Base-by-base conservation (phyloP, 2,113 vertebrate genomes). In the Narcine bancroftii region DNA sequence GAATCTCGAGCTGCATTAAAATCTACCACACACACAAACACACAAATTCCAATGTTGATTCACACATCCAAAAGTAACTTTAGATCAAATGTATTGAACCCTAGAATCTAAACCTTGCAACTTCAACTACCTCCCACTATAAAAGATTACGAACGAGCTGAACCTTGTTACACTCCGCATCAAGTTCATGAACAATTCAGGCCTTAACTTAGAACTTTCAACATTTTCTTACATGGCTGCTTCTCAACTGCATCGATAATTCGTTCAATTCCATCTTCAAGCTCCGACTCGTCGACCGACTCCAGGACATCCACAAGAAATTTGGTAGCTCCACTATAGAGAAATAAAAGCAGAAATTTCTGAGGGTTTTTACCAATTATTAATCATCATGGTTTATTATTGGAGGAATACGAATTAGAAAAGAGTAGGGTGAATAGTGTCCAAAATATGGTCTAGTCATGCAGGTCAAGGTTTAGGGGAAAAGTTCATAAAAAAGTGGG, bases 221-320 rank as follows among this genome's bases (percentile, higher is more conserved):
- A 24, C 1, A 24, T 45, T 94, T 93, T 96, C 97, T 96, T 93
- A 99, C 98, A 94, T 17, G 97, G 97, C 56, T 99, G 98, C 79
- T 99, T 99, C 93, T 99, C 98, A 92, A 99, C 95, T 0, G 97
- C 96, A 93, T 99, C 98, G 9, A 99, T 96, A 92, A 99, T 96
- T 93, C 94, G 96, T 94, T 98, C 98, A 92, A 98, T 95, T 26
- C 95, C 87, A 93, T 97, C 94, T 6, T 99, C 98, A 92, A 99
- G 95, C 45, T 99, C 97, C 65, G 93, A 93, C 81, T 96, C 95
- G 93, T 0, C 95, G 92, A 97, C 36, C 47, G 97, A 96, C 93
- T 96, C 95, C 92, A 99, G 95, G 93, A 96, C 96, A 94, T 98
- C 98, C 0, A 96, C 93, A 15, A 99, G 96, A 77, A 97, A 98